These are phyloP conservation scores for Agrenia bidenticulata DNA, from an alignment of 2,888 invertebrate genomes.

Conservation along the genomic window DNA sequence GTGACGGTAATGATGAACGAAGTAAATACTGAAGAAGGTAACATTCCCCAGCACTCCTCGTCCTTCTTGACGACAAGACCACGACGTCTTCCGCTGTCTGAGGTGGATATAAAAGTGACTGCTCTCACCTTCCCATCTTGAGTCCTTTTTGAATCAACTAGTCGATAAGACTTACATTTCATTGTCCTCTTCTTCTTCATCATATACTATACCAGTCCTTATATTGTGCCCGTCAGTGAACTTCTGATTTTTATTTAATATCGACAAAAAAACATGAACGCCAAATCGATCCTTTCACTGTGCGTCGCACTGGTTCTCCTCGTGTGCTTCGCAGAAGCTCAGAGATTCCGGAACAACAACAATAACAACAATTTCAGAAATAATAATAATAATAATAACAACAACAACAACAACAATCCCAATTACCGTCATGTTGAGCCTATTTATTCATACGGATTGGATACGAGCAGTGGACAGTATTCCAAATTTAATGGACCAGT, in stretches of 20 bases:
- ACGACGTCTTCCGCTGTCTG: constrained; percentile 9
- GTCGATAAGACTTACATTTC: constrained; percentile 1
- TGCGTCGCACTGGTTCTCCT: constrained; percentile 21
- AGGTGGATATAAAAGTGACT: constrained; percentile 17
- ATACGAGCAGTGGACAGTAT: constrained; percentile 35
- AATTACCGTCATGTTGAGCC: constrained; percentile 27
- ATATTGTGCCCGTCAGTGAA: too few relatives aligned
- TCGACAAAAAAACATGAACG: constrained; percentile 26
- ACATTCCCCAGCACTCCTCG: neutral
- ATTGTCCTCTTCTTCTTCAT: neutral
- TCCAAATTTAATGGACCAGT: constrained; percentile 42
- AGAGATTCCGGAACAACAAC: constrained; percentile 24
- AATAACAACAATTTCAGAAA: constrained; percentile 17
- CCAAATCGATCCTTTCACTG: constrained; percentile 23
- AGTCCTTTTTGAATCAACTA: constrained; percentile 2
- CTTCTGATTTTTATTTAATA: constrained; percentile 4
- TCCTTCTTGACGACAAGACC: neutral
- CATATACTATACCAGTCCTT: neutral
- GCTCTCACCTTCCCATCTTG: neutral
- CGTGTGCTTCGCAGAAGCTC: neutral
- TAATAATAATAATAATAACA: constrained; percentile 6
- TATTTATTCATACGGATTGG: constrained; percentile 26
- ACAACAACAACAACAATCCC: constrained; percentile 18
- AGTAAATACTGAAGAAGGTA: too few relatives aligned
- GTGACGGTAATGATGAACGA: too few relatives aligned